These are phyloP conservation scores for Leucoptera coffeella DNA, from an alignment of 2,888 invertebrate genomes.

Conservation along the genomic window DNA sequence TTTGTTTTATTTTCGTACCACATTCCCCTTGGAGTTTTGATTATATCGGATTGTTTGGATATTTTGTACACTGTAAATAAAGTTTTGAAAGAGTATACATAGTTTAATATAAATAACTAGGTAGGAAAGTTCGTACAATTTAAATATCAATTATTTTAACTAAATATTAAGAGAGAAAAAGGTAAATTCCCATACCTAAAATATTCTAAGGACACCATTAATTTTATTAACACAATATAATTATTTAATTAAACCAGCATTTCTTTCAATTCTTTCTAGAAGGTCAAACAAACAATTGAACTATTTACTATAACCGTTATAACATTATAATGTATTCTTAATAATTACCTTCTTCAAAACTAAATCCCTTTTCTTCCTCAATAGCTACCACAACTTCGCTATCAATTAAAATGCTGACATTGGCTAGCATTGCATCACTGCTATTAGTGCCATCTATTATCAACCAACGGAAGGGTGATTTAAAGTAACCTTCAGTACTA, in stretches of 20 bases:
- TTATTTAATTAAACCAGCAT: too few species aligned
- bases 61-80: conserved; percentile 33
- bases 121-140: too few species aligned
- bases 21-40: too few species aligned
- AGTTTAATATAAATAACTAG: too few species aligned
- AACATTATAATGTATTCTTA: too few species aligned
- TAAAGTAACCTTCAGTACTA: conserved; percentile 28
- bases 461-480: conserved; percentile 48
- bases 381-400: conserved; percentile 42
- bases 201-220: conserved; percentile 2
- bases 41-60: conserved; percentile 15
- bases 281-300: neutral
- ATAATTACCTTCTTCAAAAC: conserved; percentile 22
- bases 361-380: conserved; percentile 11
- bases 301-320: neutral
- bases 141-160: too few species aligned
- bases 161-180: neutral
- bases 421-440: conserved; percentile 8
- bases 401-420: conserved; percentile 27
- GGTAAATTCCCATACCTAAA: too few species aligned
- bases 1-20: too few species aligned
- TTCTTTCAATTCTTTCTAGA: too few species aligned
- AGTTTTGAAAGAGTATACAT: too few species aligned
- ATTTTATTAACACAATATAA: too few species aligned
- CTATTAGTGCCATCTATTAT: conserved; percentile 11